phyloP scores from a whole-genome alignment of 2,113 vertebrate genomes.

The Psittacara wagleri region DNA sequence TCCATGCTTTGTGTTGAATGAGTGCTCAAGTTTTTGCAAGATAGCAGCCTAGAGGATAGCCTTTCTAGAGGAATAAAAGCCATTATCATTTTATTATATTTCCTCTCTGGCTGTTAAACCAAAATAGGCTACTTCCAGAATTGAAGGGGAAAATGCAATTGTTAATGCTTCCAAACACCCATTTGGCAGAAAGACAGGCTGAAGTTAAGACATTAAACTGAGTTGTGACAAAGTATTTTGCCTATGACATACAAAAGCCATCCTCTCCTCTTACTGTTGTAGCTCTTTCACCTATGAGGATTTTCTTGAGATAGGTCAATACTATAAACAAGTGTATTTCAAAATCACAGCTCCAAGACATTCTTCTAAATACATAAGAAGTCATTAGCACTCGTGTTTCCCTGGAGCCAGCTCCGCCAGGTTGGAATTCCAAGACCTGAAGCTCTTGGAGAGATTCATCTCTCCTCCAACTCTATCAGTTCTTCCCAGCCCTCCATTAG shows the following conservation, averaged over 20 bases:
- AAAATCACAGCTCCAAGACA: not conserved
- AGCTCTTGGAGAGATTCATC: not conserved
- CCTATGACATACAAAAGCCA: not conserved
- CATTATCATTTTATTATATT: slow-evolving; percentile 20
- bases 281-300: not conserved
- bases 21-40: not conserved
- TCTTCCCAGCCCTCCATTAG: not conserved
- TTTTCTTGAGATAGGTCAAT: not conserved
- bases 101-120: slow-evolving; percentile 33
- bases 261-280: not conserved
- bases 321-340: not conserved
- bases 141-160: slow-evolving; percentile 28
- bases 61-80: slow-evolving; percentile 39
- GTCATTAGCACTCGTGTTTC: not conserved
- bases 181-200: not conserved
- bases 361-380: not conserved
- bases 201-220: not conserved
- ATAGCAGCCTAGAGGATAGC: not conserved
- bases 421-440: not conserved
- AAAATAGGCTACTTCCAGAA: slow-evolving; percentile 57
- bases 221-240: not conserved
- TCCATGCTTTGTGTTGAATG: not conserved
- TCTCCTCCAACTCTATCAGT: not conserved
- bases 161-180: slow-evolving; percentile 53
- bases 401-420: not conserved